Evolutionary conservation across 2,888 invertebrate species (phyloP).

Genomic region (Lysandra bellargus): DNA sequence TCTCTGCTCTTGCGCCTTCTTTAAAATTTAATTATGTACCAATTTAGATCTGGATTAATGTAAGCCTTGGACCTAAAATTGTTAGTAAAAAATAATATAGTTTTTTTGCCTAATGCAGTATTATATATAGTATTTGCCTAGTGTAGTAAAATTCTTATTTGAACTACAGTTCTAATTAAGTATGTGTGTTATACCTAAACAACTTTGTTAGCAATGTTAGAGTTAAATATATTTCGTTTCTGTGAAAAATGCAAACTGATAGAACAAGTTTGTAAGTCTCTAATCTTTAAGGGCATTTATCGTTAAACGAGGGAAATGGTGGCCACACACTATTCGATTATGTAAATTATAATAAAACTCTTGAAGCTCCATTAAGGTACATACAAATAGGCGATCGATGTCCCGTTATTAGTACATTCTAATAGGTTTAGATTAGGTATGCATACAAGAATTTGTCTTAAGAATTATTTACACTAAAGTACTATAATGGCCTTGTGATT

Average conservation of each 20-base stretch:
- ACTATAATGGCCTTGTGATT: too few species aligned
- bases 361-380: not conserved
- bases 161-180: too few species aligned
- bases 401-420: slow-evolving; percentile 11
- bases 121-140: too few species aligned
- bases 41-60: too few species aligned
- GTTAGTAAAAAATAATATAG: too few species aligned
- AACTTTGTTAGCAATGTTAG: too few species aligned
- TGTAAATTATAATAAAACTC: not conserved
- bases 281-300: not conserved
- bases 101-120: too few species aligned
- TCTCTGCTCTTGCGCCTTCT: too few species aligned
- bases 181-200: too few species aligned
- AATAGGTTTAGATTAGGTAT: not conserved
- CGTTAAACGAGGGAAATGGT: slow-evolving; percentile 18
- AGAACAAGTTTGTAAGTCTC: not conserved
- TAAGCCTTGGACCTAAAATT: too few species aligned
- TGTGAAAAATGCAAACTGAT: not conserved
- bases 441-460: not conserved
- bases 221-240: not conserved
- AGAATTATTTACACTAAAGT: not conserved
- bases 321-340: slow-evolving; percentile 18
- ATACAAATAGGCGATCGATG: not conserved
- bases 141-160: too few species aligned
- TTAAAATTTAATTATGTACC: too few species aligned